Evolutionary conservation across 2,888 invertebrate genomes (phyloP).

Genomic region (Plemyria rubiginata): DNA sequence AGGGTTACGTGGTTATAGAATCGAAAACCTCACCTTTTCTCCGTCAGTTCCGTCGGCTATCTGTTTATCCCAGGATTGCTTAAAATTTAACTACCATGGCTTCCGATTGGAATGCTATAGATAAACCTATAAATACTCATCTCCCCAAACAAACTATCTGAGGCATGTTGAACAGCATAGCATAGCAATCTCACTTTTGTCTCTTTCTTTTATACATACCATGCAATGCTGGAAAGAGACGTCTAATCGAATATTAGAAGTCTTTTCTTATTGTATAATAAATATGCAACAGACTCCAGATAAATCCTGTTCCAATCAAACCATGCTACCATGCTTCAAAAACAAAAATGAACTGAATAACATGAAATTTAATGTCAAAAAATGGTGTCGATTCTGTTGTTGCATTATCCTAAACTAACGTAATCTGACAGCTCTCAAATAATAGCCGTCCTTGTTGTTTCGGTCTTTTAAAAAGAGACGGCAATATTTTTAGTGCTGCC

Average conservation of each 20-base stretch:
- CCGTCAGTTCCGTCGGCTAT: slow-evolving; percentile 1
- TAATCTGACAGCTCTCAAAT: too few species aligned
- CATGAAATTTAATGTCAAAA: slow-evolving; percentile 3
- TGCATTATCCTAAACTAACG: too few species aligned
- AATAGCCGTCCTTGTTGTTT: too few species aligned
- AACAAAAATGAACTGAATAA: slow-evolving; percentile 12
- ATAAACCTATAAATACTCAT: neutral
- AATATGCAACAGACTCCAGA: slow-evolving; percentile 5
- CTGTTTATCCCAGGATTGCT: neutral
- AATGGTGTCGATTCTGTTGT: too few species aligned
- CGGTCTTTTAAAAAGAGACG: too few species aligned
- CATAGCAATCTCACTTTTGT: too few species aligned
- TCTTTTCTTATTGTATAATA: slow-evolving; percentile 1
- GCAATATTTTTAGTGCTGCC: too few species aligned
- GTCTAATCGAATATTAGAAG: neutral
- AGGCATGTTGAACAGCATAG: neutral
- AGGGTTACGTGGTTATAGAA: slow-evolving; percentile 7
- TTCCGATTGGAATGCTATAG: neutral
- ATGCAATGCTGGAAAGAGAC: neutral
- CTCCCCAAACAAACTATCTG: neutral
- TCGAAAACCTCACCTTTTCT: slow-evolving; percentile 24
- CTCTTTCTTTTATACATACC: neutral
- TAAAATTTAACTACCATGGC: neutral
- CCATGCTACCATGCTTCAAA: slow-evolving; percentile 26
- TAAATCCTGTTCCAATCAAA: slow-evolving; percentile 18